Percentiles rank a stretch among this genome's conserved stretches.
phyloP scores from a whole-genome alignment of 1,140 invertebrate species.

The Chironomus striatipennis region DNA sequence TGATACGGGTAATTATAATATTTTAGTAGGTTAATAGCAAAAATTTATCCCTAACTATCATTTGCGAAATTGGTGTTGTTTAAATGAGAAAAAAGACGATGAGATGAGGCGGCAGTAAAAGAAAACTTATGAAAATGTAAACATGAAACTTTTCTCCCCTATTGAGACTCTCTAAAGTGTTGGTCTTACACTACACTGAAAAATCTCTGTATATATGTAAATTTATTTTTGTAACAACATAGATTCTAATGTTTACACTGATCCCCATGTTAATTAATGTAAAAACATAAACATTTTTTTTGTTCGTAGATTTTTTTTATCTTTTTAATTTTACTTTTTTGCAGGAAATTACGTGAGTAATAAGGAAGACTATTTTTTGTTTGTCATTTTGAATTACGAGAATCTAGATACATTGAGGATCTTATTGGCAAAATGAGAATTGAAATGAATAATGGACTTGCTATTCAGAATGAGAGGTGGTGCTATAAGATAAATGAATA shows the following conservation, averaged over 20 bases:
- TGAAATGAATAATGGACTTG: no score
- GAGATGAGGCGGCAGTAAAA: background rate
- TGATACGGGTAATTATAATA: constrained; percentile 11
- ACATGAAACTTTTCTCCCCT: background rate
- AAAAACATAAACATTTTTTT: background rate
- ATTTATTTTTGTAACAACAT: background rate
- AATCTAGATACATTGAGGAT: no score
- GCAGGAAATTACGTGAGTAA: no score
- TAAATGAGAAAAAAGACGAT: background rate
- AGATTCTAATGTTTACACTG: background rate
- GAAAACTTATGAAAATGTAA: constrained; percentile 10
- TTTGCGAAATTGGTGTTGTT: background rate
- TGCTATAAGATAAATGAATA: no score
- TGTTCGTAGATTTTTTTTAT: no score
- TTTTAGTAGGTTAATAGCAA: background rate
- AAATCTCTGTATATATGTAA: background rate
- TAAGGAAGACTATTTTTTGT: no score
- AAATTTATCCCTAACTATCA: background rate
- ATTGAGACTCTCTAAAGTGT: no score
- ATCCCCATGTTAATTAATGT: constrained; percentile 8
- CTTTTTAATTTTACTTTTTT: no score
- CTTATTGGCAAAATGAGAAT: no score
- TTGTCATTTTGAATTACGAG: no score
- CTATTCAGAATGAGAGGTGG: no score
- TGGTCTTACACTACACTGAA: background rate